Percentiles rank a stretch among this genome's conserved stretches.
Evolutionary conservation across 2,113 vertebrate genomes (phyloP).

Genomic region (Sclerurus mexicanus): DNA sequence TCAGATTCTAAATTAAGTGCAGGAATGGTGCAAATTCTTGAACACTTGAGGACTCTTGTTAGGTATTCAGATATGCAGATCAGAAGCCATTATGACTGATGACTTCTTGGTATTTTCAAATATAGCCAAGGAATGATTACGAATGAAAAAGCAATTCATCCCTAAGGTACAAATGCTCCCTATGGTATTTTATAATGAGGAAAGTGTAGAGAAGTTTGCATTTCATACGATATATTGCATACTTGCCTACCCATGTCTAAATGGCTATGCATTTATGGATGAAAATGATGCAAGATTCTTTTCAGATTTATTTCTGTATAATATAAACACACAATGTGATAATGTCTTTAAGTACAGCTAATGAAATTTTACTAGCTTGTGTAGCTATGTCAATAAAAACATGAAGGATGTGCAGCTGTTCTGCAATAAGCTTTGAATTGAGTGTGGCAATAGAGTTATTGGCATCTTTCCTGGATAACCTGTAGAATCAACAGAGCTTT

Average conservation of each 20-base stretch:
- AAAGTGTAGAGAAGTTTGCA: neutral
- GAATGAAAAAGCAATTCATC: neutral
- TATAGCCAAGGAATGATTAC: neutral
- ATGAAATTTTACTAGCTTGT: constrained; percentile 52
- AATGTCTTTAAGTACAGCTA: neutral
- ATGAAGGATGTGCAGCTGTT: constrained; percentile 33
- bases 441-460: neutral
- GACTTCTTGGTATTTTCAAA: neutral
- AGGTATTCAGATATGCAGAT: neutral
- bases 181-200: neutral
- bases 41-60: neutral
- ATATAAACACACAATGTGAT: neutral
- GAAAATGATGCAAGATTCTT: neutral
- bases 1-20: neutral
- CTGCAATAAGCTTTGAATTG: neutral
- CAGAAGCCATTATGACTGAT: neutral
- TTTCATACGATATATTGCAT: accelerated
- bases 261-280: neutral
- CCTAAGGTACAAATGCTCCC: neutral
- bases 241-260: neutral
- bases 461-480: neutral
- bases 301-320: constrained; percentile 1
- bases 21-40: neutral
- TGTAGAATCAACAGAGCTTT: neutral
- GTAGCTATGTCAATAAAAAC: constrained; percentile 43